Evolutionary conservation across 1,140 invertebrate species (phyloP).

Genomic region (Brachionus calyciflorus): DNA sequence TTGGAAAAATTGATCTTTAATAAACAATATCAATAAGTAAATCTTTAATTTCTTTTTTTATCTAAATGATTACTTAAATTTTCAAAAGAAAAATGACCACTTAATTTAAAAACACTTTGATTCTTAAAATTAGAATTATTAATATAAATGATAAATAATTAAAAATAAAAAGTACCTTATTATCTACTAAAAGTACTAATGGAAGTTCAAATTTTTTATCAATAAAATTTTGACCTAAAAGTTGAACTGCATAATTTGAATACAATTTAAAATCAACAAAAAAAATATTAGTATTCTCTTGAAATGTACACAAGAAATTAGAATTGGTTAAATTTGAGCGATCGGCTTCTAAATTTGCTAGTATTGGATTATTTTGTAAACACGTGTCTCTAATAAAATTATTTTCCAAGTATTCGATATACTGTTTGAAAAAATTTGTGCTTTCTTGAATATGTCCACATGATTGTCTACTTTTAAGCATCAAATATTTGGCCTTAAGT

Average conservation of each 20-base stretch:
- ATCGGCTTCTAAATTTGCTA: not conserved
- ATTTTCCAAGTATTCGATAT: not conserved
- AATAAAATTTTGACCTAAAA: not conserved
- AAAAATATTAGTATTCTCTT: not conserved
- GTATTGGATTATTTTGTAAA: not conserved
- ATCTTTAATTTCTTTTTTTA: too few species aligned
- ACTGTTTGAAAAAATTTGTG: not conserved
- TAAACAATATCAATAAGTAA: too few species aligned
- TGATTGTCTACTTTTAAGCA: not conserved
- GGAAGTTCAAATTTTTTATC: not conserved
- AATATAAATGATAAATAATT: too few species aligned
- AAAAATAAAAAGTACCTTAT: conserved; percentile 8
- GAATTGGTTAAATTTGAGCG: too few species aligned
- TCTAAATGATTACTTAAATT: too few species aligned
- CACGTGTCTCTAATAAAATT: not conserved
- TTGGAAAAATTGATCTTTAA: too few species aligned
- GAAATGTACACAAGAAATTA: too few species aligned
- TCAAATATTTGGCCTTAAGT: not conserved
- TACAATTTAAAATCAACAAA: not conserved
- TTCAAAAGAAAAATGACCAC: too few species aligned
- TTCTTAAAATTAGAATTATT: too few species aligned
- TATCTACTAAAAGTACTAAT: not conserved
- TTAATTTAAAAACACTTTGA: too few species aligned
- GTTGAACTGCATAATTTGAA: not conserved
- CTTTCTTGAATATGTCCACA: not conserved